Evolutionary conservation across 2,797 vertebrate species (phyloP).

Genomic region (Falco novaeseelandiae): DNA sequence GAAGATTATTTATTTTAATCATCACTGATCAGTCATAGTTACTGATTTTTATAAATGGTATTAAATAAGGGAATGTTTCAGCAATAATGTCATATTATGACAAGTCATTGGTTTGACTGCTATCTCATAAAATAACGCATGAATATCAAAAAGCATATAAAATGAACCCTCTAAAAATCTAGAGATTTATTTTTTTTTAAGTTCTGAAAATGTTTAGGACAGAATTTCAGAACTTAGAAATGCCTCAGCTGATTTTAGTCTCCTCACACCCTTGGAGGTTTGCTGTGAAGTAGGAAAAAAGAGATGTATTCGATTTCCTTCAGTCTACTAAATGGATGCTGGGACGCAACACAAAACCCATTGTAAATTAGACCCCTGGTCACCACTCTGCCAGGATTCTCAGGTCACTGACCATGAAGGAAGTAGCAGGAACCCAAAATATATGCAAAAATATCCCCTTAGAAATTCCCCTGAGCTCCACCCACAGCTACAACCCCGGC

Average conservation of each 20-base stretch:
- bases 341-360: neutral
- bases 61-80: constrained; percentile 28
- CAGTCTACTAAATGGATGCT: neutral
- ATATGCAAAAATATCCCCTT: neutral
- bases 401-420: neutral
- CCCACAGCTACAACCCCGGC: neutral
- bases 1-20: constrained; percentile 9
- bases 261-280: neutral
- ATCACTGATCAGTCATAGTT: neutral
- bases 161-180: neutral
- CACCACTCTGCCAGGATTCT: neutral
- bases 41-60: constrained; percentile 42
- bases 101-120: constrained; percentile 23
- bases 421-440: neutral
- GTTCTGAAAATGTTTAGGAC: neutral
- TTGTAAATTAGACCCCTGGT: neutral
- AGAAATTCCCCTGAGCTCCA: too few relatives aligned
- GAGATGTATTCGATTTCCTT: neutral
- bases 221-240: neutral
- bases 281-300: neutral
- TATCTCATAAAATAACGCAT: neutral
- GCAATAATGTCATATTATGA: constrained; percentile 33
- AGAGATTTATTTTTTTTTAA: neutral
- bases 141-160: constrained; percentile 20
- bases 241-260: neutral